These are phyloP conservation scores for Protonemura montana DNA, from an alignment of 2,888 invertebrate species.

Conservation along the genomic window DNA sequence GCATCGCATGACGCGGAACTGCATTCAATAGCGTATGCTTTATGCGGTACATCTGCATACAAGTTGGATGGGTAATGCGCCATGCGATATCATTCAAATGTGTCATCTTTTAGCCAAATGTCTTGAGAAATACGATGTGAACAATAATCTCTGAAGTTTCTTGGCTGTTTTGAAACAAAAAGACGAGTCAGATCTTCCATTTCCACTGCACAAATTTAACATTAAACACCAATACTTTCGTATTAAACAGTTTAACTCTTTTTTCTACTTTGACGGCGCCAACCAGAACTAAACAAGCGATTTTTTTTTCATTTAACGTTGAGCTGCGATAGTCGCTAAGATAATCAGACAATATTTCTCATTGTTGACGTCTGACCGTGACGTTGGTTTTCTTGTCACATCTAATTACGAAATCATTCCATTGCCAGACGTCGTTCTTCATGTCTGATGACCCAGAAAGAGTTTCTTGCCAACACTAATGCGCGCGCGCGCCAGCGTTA, in stretches of 20 bases:
- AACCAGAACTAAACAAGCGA: background rate
- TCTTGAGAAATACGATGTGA: background rate
- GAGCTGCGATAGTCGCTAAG: background rate
- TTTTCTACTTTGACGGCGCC: background rate
- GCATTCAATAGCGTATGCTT: too few relatives aligned
- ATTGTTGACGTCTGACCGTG: constrained; percentile 12
- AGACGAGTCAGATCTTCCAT: background rate
- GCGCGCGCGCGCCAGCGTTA: background rate
- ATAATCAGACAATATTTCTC: background rate
- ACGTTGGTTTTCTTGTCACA: constrained; percentile 7
- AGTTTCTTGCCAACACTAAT: background rate
- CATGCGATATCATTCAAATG: background rate
- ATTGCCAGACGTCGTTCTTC: background rate
- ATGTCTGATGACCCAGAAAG: background rate
- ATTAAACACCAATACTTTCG: background rate
- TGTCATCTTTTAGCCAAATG: background rate
- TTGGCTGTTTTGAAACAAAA: background rate
- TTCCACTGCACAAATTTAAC: background rate
- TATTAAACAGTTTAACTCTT: too few relatives aligned
- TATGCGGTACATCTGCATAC: too few relatives aligned
- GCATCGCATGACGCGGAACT: too few relatives aligned
- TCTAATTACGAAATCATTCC: constrained; percentile 12
- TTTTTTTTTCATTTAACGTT: background rate
- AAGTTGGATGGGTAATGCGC: too few relatives aligned
- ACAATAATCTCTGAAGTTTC: background rate